phyloP scores from a whole-genome alignment of 2,113 vertebrate genomes.

The Daphoenositta chrysoptera region DNA sequence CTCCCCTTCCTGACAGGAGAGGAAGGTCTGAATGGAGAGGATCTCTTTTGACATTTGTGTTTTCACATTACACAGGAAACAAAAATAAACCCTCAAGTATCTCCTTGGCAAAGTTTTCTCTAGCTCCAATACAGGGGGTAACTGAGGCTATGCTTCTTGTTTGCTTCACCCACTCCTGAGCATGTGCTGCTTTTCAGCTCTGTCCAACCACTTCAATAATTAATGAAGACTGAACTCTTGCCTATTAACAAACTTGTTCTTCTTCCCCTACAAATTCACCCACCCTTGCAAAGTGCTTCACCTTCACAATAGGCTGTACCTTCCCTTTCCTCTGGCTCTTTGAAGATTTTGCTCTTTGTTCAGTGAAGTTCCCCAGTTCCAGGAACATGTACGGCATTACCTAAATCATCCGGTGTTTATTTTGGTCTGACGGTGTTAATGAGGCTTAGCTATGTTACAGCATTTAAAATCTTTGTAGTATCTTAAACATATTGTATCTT shows the following conservation, averaged over 20 bases:
- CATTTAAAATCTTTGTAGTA: conserved; percentile 33
- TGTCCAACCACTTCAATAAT: not conserved
- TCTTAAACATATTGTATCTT: conserved; percentile 29
- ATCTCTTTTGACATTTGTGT: not conserved
- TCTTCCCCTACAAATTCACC: not conserved
- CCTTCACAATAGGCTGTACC: not conserved
- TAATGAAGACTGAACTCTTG: not conserved
- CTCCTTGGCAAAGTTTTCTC: not conserved
- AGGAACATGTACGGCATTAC: not conserved
- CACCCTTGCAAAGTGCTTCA: not conserved
- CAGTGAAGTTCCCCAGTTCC: not conserved
- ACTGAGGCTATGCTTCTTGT: not conserved
- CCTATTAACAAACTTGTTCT: conserved; percentile 19
- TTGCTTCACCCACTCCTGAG: not conserved
- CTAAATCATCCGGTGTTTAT: conserved; percentile 13
- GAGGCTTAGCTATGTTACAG: not conserved
- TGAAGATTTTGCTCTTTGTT: conserved; percentile 35
- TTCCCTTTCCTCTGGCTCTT: not conserved
- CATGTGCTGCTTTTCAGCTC: not conserved
- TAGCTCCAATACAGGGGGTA: not conserved
- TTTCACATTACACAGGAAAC: not conserved
- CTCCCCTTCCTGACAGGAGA: not conserved
- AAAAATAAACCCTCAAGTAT: not conserved
- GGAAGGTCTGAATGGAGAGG: not conserved
- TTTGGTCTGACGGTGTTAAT: not conserved